Conservation (phyloP, 1,140 invertebrate genomes). For the Orius insidiosus region DNA sequence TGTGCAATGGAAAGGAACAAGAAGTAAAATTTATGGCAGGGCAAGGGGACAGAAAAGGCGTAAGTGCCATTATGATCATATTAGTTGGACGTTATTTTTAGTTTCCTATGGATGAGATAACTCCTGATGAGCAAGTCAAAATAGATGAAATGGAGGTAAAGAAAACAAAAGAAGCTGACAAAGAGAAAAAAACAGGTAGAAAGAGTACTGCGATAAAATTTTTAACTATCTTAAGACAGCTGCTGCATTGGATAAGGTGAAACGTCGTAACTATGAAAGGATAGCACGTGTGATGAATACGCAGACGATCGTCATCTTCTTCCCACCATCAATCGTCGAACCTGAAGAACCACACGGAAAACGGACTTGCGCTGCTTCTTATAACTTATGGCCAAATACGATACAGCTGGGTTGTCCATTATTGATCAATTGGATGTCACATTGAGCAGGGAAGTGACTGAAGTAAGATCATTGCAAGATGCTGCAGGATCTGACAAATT, state of each 20-base stretch:
- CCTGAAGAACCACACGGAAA: constrained; percentile 11
- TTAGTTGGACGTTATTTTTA: too few species aligned
- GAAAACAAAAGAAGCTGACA: constrained; percentile 25
- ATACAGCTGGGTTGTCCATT: constrained; percentile 15
- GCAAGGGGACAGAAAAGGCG: constrained; percentile 27
- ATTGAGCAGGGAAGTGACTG: constrained; percentile 14
- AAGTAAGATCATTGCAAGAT: too few species aligned
- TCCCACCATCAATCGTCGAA: constrained; percentile 19
- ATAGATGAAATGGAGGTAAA: constrained; percentile 23
- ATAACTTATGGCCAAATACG: constrained; percentile 16
- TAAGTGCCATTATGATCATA: constrained; percentile 22
- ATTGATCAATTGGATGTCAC: constrained; percentile 18
- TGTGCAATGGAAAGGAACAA: constrained; percentile 24
- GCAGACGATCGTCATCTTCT: constrained; percentile 19
- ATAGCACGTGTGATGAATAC: constrained; percentile 15
- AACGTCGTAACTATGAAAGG: constrained; percentile 15
- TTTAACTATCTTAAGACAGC: background rate
- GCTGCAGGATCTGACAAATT: too few species aligned
- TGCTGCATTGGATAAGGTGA: constrained; percentile 17
- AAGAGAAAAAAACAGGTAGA: constrained; percentile 22
- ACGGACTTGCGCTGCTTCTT: constrained; percentile 13
- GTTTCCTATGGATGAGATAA: constrained; percentile 21
- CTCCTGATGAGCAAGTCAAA: constrained; percentile 27
- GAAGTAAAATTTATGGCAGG: constrained; percentile 33
- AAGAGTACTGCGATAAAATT: background rate